Base-by-base conservation (phyloP, 2,113 vertebrate genomes). In the Nibea coibor region DNA sequence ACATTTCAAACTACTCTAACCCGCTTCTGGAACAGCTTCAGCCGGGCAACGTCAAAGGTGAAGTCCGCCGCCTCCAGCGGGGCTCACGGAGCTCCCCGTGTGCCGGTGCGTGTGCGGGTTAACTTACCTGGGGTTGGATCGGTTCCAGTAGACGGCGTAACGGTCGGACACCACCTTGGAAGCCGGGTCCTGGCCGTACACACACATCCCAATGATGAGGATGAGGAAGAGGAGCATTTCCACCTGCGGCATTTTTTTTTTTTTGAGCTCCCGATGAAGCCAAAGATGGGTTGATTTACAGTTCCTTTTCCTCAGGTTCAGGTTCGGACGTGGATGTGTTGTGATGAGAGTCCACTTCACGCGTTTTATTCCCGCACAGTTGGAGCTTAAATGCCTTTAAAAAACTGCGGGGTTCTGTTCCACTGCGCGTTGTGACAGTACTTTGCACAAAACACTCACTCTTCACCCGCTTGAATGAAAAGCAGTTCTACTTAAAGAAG, bases 111-210 rank as follows among this genome's bases (percentile, higher is more conserved):
- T 48, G 58, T 20, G 48, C 6, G 51, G 31, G 15, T 4, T 26
- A 39, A 89, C 95, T 93, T 87, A 96, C 97, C 95, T 97, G 90
- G 97, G 97, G 93, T 98, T 99, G 92, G 96, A 97, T 89, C 96
- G 96, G 96, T 99, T 99, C 97, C 97, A 98, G 95, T 94, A 97
- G 93, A 99, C 97, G 31, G 97, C 97, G 91, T 97, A 98, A 84
- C 97, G 97, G 90, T 98, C 97, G 64, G 97, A 97, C 86, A 97
- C 97, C 92, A 96, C 94, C 95, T 98, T 98, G 93, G 97, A 96
- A 80, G 96, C 96, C 78, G 97, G 96, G 85, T 99, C 97, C 94
- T 98, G 97, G 86, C 95, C 94, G 94, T 93, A 84, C 86, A 96
- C 97, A 71, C 96, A 96, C 96, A 95, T 94, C 95, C 96, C 97